Percentiles rank a stretch among this genome's conserved stretches.
These are phyloP conservation scores for Columba janthina DNA, from an alignment of 2,113 vertebrate genomes.

Conservation along the genomic window DNA sequence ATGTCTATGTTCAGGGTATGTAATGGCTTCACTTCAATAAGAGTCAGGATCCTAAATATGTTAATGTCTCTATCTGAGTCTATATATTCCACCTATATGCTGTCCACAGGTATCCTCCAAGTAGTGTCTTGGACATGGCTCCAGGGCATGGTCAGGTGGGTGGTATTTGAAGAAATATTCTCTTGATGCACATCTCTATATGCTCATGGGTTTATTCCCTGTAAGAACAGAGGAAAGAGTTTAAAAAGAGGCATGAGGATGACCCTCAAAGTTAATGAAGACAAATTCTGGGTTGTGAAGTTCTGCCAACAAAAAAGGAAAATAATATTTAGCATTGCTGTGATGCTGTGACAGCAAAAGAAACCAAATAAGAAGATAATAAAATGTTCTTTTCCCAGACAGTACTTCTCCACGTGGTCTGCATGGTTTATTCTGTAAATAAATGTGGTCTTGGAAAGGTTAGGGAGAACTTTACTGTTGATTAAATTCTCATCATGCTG, in stretches of 20 bases:
- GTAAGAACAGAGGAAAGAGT: not conserved
- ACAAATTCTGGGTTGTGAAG: not conserved
- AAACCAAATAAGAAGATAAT: not conserved
- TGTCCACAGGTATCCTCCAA: not conserved
- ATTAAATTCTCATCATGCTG: not conserved
- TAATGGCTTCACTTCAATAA: not conserved
- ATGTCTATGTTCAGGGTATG: not conserved
- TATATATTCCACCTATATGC: not conserved
- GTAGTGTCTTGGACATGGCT: not conserved
- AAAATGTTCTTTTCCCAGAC: not conserved
- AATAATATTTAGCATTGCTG: not conserved
- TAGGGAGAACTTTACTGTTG: not conserved
- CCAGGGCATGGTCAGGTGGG: not conserved
- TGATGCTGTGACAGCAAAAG: not conserved
- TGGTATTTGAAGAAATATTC: not conserved
- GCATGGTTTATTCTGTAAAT: not conserved
- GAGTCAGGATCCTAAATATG: not conserved
- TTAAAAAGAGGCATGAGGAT: not conserved
- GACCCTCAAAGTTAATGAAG: not conserved
- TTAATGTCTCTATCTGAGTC: not conserved
- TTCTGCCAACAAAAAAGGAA: not conserved
- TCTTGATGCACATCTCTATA: not conserved
- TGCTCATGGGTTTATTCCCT: rapidly evolving
- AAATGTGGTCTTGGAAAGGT: not conserved
- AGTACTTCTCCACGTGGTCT: not conserved